Percentiles rank a stretch among this genome's conserved stretches.
These are phyloP conservation scores for Psophia crepitans DNA, from an alignment of 2,113 vertebrate species.

Conservation along the genomic window DNA sequence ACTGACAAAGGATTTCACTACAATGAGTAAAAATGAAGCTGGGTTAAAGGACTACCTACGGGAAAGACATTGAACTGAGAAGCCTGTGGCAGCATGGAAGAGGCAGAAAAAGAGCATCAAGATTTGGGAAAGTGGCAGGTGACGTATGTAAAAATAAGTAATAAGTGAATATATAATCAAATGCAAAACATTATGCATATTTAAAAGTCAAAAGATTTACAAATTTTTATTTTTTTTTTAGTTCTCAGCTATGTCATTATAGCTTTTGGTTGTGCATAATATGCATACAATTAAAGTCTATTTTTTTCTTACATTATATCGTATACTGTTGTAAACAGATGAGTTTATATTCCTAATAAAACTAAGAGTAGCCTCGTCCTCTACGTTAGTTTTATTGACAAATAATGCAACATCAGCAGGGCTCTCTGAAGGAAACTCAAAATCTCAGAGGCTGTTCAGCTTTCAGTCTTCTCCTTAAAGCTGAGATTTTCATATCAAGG, in stretches of 20 bases:
- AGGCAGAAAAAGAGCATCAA: neutral
- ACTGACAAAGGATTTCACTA: neutral
- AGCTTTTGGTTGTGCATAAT: neutral
- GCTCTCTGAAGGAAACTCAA: neutral
- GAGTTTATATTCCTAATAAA: neutral
- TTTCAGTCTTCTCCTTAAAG: neutral
- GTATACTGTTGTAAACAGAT: neutral
- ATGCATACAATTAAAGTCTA: neutral
- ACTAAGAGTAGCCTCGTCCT: neutral
- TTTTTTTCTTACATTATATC: neutral
- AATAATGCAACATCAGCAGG: neutral
- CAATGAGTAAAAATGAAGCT: neutral
- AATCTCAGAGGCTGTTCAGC: neutral
- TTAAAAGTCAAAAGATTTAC: neutral
- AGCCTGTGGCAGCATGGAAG: neutral
- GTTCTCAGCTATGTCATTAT: neutral
- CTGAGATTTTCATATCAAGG: neutral
- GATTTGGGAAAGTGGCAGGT: neutral
- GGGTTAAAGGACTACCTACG: neutral
- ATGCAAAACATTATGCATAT: neutral
- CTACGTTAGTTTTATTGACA: neutral
- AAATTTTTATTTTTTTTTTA: neutral
- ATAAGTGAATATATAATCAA: neutral
- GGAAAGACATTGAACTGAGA: neutral
- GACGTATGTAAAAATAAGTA: slow-evolving; percentile 3